Evolutionary conservation across 1,140 invertebrate genomes (phyloP), one percentile per base, ranked within the genome.

Genomic region (Camponotus vicinus): DNA sequence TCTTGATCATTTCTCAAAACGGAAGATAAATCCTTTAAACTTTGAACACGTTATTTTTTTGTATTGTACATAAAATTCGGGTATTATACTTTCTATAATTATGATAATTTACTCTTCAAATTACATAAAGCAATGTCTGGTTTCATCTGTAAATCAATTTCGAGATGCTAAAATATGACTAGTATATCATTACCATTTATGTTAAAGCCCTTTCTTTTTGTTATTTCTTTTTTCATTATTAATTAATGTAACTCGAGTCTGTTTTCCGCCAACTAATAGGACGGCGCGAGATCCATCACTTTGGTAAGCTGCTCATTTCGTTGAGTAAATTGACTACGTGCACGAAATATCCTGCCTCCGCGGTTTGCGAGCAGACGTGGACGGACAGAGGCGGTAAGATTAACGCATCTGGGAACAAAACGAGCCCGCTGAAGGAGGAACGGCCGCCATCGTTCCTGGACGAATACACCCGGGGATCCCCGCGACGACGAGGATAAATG

Each of bases 251-350:
- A 75, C 52, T 49, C 37, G 27, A 40, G 11, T 32, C n/a, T 40
- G 66, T 75, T 61, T 15, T 18, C 15, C n/a, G 7, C 40, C 32
- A 32, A 11, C 52, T 57, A 45, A 83, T 49, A 61, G 55, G 27
- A 83, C 21, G 32, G 69, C 87, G 82, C 70, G 78, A 61, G 88
- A 93, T 93, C 90, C 91, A 93, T 93, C 91, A 92, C 86, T 73
- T 61, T 57, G 67, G 75, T 67, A 88, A 89, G 75, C 71, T 61
- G 83, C 80, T 90, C 91, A 91, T 93, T 87, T 89, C 66, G 61
- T 11, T 69, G 66, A 55, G 63, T 91, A 93, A 93, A 94, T 93
- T 93, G 92, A 93, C 91, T 93, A 93, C 92, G 92, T 93, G 93
- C 91, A 92, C 88, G 92, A 92, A 94, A 93, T 94, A 93, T 88